phyloP scores from a whole-genome alignment of 2,888 invertebrate genomes.

The Mamestra brassicae region DNA sequence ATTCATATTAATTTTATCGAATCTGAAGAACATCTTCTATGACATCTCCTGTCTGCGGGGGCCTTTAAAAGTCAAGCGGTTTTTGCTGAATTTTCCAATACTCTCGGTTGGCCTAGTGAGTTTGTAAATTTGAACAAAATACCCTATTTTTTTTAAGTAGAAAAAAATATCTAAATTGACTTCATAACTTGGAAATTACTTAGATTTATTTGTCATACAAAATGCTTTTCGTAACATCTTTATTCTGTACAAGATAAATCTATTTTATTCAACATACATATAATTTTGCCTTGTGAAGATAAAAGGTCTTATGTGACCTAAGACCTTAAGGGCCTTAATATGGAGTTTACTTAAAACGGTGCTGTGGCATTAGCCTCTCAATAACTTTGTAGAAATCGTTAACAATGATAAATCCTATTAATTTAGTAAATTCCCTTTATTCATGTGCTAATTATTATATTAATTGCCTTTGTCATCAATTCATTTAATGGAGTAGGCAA shows the following conservation, averaged over 20 bases:
- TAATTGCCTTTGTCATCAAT: conserved; percentile 2
- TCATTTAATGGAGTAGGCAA: not conserved
- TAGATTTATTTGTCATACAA: conserved; percentile 25
- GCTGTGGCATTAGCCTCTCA: conserved; percentile 42
- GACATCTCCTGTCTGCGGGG: not conserved
- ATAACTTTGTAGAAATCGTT: conserved; percentile 40
- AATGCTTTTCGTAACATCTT: conserved; percentile 33
- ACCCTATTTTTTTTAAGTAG: conserved; percentile 3
- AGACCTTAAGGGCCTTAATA: not conserved
- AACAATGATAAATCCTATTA: conserved; percentile 27
- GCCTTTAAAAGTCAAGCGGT: not conserved
- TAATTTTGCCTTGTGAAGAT: conserved; percentile 32
- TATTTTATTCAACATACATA: conserved; percentile 33
- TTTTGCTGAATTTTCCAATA: not conserved
- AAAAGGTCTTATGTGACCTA: conserved; percentile 10
- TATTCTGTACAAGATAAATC: conserved; percentile 40
- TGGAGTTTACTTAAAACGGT: conserved; percentile 7
- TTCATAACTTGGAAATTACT: conserved; percentile 15
- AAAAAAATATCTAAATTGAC: conserved; percentile 38
- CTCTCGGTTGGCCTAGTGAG: not conserved
- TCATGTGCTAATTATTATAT: conserved; percentile 28
- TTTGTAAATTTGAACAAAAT: not conserved
- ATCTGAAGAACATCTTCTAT: not conserved
- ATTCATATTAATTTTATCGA: not conserved
- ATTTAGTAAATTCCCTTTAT: conserved; percentile 39